Evolutionary conservation across 2,113 vertebrate species (phyloP), one percentile per base, ranked within the genome.

Genomic region (Neomonachus schauinslandi): DNA sequence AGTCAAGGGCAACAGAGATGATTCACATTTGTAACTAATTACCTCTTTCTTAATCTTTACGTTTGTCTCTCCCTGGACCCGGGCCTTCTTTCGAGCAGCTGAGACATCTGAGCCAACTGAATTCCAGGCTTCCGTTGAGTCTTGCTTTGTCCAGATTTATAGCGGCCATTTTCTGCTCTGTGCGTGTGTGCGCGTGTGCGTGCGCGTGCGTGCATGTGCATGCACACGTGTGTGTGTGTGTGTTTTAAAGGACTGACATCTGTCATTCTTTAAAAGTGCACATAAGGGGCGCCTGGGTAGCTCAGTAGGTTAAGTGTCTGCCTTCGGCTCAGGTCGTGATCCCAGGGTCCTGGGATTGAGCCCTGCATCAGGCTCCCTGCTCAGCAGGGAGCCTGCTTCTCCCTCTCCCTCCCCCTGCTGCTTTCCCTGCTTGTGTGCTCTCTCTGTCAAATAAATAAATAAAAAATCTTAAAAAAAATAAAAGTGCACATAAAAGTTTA

Each of bases 21-120:
- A 95, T n/a, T 81, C 95, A 96, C 55, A 19, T 85, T 95, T 61
- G 63, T 76, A 71, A 98, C 36, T 89, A 74, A 95, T 98, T 81
- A 94, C 83, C 55, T 72, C 67, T 96, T 96, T 79, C 93, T 93
- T 85, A 59, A 94, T 89, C 83, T 92, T 95, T 46, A 36, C 28
- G 95, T 93, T 91, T 1, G 3, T 76, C 86, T 91, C 77, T 96
- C 77, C 33, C 1, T 12, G 81, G 79, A n/a, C 28, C 87, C 67
- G 53, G 46, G 51, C 69, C 83, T 11, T 39, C 92, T 81, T 95
- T 97, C 51, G 90, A 46, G 92, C 53, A 93, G 71, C 83, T 55
- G 49, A 91, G 51, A 96, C 96, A 86, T 55, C 33, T 14, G 86
- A 86, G 46, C 81, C 84, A 42, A 94, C 0, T 51, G 80, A 97